A percentile compares a stretch with the other conserved stretches of the same genome.
These are phyloP conservation scores for Parazoanthus atlanticus DNA, from an alignment of 92 coral and sea anemone genomes.

Conservation along the genomic window DNA sequence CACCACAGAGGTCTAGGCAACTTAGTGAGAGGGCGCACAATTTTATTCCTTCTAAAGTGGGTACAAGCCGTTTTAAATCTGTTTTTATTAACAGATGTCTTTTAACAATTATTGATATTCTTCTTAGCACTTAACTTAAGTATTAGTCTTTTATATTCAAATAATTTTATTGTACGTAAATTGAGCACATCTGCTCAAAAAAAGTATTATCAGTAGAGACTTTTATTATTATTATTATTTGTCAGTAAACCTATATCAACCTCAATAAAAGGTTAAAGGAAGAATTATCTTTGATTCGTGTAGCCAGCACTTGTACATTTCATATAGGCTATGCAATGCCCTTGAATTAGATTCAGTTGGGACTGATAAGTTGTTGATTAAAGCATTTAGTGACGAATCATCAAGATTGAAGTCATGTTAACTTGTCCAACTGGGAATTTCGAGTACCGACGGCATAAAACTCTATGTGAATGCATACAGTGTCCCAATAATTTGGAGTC, in stretches of 20 bases:
- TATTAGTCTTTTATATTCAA: no score
- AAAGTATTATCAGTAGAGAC: no score
- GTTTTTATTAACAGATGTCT: no score
- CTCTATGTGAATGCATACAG: slow-evolving; percentile 48
- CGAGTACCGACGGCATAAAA: slow-evolving; percentile 35
- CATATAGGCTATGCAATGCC: not conserved
- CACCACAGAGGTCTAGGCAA: no score
- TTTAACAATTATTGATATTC: no score
- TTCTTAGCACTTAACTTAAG: no score
- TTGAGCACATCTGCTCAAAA: no score
- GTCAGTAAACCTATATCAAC: slow-evolving; percentile 29
- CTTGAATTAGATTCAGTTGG: not conserved
- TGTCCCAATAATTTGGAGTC: slow-evolving; percentile 45
- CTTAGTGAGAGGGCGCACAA: no score
- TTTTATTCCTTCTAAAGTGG: no score
- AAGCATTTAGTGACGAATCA: slow-evolving; percentile 33
- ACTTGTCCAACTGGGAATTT: slow-evolving; percentile 43
- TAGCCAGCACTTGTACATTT: slow-evolving; percentile 41
- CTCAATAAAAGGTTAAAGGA: not conserved
- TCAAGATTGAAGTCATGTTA: slow-evolving; percentile 36
- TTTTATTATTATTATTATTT: no score
- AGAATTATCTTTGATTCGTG: slow-evolving; percentile 51
- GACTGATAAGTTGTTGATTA: slow-evolving; percentile 12
- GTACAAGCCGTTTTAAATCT: no score
- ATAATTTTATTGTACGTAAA: no score